Base-by-base conservation (phyloP, 2,113 vertebrate species). In the Centropus unirufus region DNA sequence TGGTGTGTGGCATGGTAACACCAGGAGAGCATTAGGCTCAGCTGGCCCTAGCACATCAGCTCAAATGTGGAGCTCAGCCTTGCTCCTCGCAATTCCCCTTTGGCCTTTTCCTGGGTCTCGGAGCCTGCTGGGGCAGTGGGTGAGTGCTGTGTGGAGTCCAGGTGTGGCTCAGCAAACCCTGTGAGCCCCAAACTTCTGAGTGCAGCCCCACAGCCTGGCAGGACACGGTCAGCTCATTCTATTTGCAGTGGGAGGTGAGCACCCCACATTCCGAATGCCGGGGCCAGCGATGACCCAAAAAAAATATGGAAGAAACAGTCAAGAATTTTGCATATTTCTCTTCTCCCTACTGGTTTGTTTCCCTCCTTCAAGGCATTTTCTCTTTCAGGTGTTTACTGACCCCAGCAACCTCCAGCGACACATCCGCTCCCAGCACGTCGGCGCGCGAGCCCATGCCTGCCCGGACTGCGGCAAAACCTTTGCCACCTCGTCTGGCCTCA, bases 391-490 rank as follows among this genome's bases (percentile, higher is more conserved):
- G 91, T 99, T 99, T 97, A 99, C 99, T 16, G 99, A 99, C 98
- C 99, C 99, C 97, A 99, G 99, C 98, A 99, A 99, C 97, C 98
- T 99, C 74, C 99, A 99, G 98, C 98, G 99, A 85, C 99, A 99
- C 98, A 99, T 99, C 98, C 99, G 99, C 74, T 99, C 99, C 0
- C 99, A 99, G 97, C 99, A 99, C 67, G 99, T 99, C 3, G 99
- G 99, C 3, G 99, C 99, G 0, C 98, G 99, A 13, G 99, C 99
- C 9, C 99, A 99, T 40, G 99, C 99, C 52, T 99, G 99, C 97
- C 99, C 99, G 0, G 99, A 99, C 98, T 99, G 99, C 79, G 99
- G 99, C 97, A 99, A 99, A 98, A 99, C 99, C 74, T 99, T 99
- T 64, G 99, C 99, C 98, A 99, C 99, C 30, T 99, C 99, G 6